Percentiles rank a stretch among this genome's conserved stretches.
Evolutionary conservation across 2,113 vertebrate genomes (phyloP).

Genomic region (Brienomyrus brachyistius): DNA sequence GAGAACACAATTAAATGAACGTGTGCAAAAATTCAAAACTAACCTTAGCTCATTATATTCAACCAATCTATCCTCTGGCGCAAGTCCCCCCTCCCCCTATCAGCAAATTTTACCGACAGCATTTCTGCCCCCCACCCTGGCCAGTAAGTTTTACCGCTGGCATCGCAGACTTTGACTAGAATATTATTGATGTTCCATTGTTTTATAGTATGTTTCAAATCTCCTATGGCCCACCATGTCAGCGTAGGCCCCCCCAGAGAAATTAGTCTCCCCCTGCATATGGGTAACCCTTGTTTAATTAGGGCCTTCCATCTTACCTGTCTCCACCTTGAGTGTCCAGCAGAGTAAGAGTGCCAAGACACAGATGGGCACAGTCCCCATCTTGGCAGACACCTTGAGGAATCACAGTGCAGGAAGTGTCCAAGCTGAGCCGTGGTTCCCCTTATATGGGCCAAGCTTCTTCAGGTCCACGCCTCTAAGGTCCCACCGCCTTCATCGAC

Average conservation of each 20-base stretch:
- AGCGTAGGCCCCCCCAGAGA: not conserved
- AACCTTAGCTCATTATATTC: too few species aligned
- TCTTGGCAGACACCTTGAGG: constrained; percentile 41
- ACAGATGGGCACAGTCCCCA: constrained; percentile 40
- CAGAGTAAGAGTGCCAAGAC: constrained; percentile 37
- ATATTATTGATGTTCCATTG: not conserved
- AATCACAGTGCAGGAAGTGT: constrained; percentile 22
- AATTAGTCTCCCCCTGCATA: not conserved
- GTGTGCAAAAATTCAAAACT: too few species aligned
- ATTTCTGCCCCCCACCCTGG: too few species aligned
- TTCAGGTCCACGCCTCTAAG: constrained; percentile 30
- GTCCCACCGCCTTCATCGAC: not conserved
- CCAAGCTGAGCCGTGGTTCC: not conserved
- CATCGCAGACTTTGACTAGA: not conserved
- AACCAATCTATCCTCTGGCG: too few species aligned
- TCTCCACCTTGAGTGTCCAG: constrained; percentile 32
- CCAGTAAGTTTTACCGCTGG: not conserved
- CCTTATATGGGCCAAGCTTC: constrained; percentile 41
- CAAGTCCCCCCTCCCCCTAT: too few species aligned
- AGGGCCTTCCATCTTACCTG: constrained; percentile 44
- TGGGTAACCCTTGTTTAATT: not conserved
- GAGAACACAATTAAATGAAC: too few species aligned
- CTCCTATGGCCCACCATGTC: not conserved
- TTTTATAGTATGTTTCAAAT: not conserved
- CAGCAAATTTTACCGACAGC: too few species aligned